phyloP scores from a whole-genome alignment of 2,113 vertebrate genomes.

The Albula glossodonta region DNA sequence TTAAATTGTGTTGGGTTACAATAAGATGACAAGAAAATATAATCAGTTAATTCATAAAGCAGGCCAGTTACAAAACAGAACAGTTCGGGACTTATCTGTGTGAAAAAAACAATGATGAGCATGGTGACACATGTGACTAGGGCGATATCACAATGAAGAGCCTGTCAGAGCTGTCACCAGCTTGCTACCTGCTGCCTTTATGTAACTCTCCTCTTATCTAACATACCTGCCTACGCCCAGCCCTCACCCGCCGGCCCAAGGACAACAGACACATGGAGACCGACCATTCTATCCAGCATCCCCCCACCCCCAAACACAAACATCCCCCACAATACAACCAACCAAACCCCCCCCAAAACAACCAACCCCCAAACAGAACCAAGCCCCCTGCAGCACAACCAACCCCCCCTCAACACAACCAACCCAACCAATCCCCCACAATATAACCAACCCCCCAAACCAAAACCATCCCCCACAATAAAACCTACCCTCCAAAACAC shows the following conservation, averaged over 20 bases:
- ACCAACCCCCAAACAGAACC: too few relatives aligned
- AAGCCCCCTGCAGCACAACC: too few relatives aligned
- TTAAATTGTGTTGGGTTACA: neutral
- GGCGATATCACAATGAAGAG: slow-evolving; percentile 61
- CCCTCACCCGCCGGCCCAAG: slow-evolving; percentile 54
- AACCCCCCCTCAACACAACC: too few relatives aligned
- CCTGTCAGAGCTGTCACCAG: slow-evolving; percentile 58
- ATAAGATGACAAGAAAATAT: slow-evolving; percentile 43
- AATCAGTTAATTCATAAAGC: slow-evolving; percentile 52
- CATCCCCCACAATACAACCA: too few relatives aligned
- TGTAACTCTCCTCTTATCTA: slow-evolving; percentile 49
- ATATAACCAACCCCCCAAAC: too few relatives aligned
- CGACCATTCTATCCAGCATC: slow-evolving; percentile 55
- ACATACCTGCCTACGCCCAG: slow-evolving; percentile 47
- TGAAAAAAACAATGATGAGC: slow-evolving; percentile 33
- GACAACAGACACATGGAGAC: slow-evolving; percentile 55
- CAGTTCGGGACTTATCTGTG: slow-evolving; percentile 32
- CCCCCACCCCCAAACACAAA: too few relatives aligned
- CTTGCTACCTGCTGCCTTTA: slow-evolving; percentile 54
- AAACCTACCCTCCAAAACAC: too few relatives aligned
- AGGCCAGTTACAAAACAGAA: slow-evolving; percentile 50
- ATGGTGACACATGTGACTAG: slow-evolving; percentile 30
- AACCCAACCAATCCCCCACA: too few relatives aligned
- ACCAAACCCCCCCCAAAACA: too few relatives aligned
- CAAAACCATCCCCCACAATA: too few relatives aligned